Percentiles rank a stretch among this genome's conserved stretches.
Conservation (phyloP, 2,888 invertebrate genomes). For the Eupithecia insigniata region DNA sequence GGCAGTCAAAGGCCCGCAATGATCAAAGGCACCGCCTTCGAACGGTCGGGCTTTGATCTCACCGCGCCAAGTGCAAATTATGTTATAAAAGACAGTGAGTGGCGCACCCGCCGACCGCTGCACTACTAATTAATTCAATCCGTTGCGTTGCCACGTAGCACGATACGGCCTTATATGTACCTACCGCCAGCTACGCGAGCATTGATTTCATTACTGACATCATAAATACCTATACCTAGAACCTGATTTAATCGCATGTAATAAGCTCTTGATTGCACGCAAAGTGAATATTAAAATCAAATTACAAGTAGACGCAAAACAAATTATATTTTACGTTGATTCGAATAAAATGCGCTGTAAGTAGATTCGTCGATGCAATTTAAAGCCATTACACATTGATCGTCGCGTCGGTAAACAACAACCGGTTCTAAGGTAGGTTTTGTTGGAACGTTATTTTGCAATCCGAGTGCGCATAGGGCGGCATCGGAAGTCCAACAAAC, state of each 20-base stretch:
- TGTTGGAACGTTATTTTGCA: conserved; percentile 73
- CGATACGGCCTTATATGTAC: conserved; percentile 20
- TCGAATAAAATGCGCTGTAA: conserved; percentile 48
- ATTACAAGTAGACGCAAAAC: conserved; percentile 52
- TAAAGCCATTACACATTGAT: conserved; percentile 68
- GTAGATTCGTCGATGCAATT: conserved; percentile 64
- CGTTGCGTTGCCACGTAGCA: conserved; percentile 51
- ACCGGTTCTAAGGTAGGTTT: conserved; percentile 74
- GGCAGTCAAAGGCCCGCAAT: conserved; percentile 77
- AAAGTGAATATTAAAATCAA: conserved; percentile 23
- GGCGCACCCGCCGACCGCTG: conserved; percentile 73
- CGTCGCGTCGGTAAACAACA: conserved; percentile 77
- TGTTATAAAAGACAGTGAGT: conserved; percentile 83
- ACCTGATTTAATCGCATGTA: conserved; percentile 6
- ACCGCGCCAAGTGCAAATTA: conserved; percentile 85
- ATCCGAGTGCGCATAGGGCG: conserved; percentile 57
- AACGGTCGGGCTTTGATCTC: conserved; percentile 80
- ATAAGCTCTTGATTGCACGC: conserved; percentile 20
- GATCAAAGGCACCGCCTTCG: conserved; percentile 83
- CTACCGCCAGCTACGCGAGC: conserved; percentile 17
- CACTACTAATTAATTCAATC: conserved; percentile 81
- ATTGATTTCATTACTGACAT: conserved; percentile 46
- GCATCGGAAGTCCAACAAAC: conserved; percentile 58
- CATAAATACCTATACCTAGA: conserved; percentile 10
- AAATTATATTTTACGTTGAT: conserved; percentile 47